phyloP scores from a whole-genome alignment of 1,140 invertebrate genomes.

The Hypothenemus hampei region DNA sequence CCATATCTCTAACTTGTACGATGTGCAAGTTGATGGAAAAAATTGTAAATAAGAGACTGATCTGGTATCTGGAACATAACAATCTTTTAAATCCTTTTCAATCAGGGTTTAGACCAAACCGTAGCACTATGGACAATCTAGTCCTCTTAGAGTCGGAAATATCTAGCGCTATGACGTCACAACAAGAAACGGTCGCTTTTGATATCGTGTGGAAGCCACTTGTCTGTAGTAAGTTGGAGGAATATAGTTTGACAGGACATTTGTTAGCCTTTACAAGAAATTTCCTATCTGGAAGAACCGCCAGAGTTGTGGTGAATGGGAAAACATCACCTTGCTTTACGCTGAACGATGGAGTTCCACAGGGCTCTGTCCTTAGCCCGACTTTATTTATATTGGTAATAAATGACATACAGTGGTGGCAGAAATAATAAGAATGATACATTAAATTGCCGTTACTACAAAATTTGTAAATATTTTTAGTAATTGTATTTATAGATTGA shows the following conservation, averaged over 20 bases:
- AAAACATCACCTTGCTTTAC: neutral
- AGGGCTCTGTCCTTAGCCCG: neutral
- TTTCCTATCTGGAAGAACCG: constrained; percentile 7
- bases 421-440: neutral
- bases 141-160: constrained; percentile 6
- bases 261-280: constrained; percentile 8
- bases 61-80: constrained; percentile 4
- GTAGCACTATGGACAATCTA: neutral
- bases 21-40: constrained; percentile 19
- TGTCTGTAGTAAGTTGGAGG: constrained; percentile 6
- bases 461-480: constrained; percentile 6
- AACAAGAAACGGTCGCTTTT: constrained; percentile 14
- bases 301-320: constrained; percentile 10
- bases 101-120: neutral
- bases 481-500: neutral
- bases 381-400: constrained; percentile 1
- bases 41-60: constrained; percentile 11
- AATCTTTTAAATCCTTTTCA: constrained; percentile 2
- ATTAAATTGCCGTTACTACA: constrained; percentile 1
- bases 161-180: constrained; percentile 3
- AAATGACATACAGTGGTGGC: constrained; percentile 2
- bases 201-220: constrained; percentile 3
- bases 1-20: constrained; percentile 10
- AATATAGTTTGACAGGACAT: constrained; percentile 9
- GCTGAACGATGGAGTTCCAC: neutral